These are phyloP conservation scores for Drosophila emarginata DNA, from an alignment of 2,888 invertebrate species.

Conservation along the genomic window DNA sequence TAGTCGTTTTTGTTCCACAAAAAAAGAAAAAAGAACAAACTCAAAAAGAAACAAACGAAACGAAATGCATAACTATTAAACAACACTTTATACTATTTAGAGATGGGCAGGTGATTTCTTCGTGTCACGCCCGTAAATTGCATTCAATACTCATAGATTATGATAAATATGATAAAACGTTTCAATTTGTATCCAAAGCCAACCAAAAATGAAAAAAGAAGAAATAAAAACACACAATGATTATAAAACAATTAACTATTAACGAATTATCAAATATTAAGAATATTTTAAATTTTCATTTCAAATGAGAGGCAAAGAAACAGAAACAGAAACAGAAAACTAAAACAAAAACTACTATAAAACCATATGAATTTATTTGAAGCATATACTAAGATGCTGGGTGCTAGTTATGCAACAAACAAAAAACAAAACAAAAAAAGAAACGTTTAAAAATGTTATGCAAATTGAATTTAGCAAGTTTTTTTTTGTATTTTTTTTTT, in stretches of 20 bases:
- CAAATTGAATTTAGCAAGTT: slow-evolving; percentile 30
- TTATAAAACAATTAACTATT: neutral
- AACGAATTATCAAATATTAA: neutral
- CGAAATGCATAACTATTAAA: slow-evolving; percentile 12
- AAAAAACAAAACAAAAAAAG: slow-evolving; percentile 22
- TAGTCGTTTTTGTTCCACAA: no score
- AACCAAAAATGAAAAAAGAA: neutral
- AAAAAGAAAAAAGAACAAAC: slow-evolving; percentile 2
- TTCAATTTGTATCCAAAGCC: slow-evolving; percentile 5
- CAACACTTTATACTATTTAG: slow-evolving; percentile 6
- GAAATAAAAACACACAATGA: neutral
- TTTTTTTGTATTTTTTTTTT: slow-evolving; percentile 19
- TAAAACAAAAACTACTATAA: slow-evolving; percentile 35
- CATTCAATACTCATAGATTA: slow-evolving; percentile 9
- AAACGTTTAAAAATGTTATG: slow-evolving; percentile 32
- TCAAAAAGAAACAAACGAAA: slow-evolving; percentile 6
- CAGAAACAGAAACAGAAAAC: slow-evolving; percentile 7
- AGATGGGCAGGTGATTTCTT: neutral
- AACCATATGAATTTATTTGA: slow-evolving; percentile 66
- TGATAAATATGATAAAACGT: slow-evolving; percentile 15
- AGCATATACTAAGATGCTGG: slow-evolving; percentile 59
- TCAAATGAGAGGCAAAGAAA: slow-evolving; percentile 2
- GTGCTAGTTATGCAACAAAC: slow-evolving; percentile 68
- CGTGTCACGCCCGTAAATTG: neutral
- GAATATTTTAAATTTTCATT: slow-evolving; percentile 11